phyloP scores from a whole-genome alignment of 1,140 invertebrate genomes.

The Drosophila tsacasi region DNA sequence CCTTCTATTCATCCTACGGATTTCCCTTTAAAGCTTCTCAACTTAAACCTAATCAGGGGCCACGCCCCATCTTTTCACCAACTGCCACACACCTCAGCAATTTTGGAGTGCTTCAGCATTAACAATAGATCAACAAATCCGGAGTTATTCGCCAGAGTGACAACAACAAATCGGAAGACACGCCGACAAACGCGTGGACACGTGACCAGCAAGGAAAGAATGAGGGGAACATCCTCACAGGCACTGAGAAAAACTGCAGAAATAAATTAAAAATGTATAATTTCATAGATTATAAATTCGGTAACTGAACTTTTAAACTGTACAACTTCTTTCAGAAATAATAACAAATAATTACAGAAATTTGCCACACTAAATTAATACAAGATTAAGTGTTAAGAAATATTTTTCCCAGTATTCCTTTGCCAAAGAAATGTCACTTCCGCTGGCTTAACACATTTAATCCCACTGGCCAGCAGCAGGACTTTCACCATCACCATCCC shows the following conservation, averaged over 20 bases:
- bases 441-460: conserved; percentile 74
- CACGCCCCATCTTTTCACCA: conserved; percentile 37
- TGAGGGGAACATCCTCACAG: neutral
- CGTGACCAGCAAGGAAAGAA: conserved; percentile 48
- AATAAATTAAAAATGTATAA: neutral
- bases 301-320: too few species aligned
- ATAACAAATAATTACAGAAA: too few species aligned
- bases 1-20: neutral
- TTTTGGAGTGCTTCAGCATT: conserved; percentile 28
- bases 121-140: conserved; percentile 49
- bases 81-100: conserved; percentile 38
- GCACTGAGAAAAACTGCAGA: neutral
- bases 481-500: conserved; percentile 27
- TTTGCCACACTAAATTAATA: too few species aligned
- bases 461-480: conserved; percentile 26
- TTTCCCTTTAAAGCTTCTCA: neutral
- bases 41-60: conserved; percentile 24
- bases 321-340: too few species aligned
- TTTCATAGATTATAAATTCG: too few species aligned
- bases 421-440: conserved; percentile 71
- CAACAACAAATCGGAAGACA: conserved; percentile 63
- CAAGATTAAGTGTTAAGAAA: too few species aligned
- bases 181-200: conserved; percentile 64
- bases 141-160: conserved; percentile 47
- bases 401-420: neutral